Base-by-base conservation (phyloP, 2,113 vertebrate species). In the Copsychus sechellarum region DNA sequence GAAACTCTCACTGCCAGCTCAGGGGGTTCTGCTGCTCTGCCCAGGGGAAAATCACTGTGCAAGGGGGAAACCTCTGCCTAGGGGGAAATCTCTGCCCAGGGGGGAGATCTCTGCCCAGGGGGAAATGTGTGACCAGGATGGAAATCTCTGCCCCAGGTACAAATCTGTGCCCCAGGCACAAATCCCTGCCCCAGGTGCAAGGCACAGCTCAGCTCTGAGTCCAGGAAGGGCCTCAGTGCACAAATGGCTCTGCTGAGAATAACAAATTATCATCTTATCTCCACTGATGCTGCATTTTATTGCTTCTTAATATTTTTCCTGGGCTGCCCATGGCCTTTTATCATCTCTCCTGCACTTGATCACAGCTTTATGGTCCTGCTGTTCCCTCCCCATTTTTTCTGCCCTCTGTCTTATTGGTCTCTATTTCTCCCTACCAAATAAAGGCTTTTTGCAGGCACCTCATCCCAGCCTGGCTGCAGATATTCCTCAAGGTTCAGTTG, bases 401-500 rank as follows among this genome's bases (percentile, higher is more conserved):
- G 8, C 8, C 17, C 42, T 51, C 50, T 20, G 14, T 78, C 86
- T 84, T 69, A 43, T 29, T 40, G 83, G 42, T 74, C 47, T 65
- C 72, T 62, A 51, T 66, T 20, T 70, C 31, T 81, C 65, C 69
- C 38, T 74, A 62, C 34, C 47, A 66, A 80, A 87, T 48, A 64
- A 76, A 9, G 70, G 64, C 40, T 74, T 81, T 91, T 86, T 88
- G 94, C 84, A 94, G 95, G 78, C 80, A 61, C 70, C 84, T 90
- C 95, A 56, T 94, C 86, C 86, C 40, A 60, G 62, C 43, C 94
- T 29, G 66, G 83, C 95, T 79, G 48, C 45, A 24, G 88, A 45
- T 92, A 57, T 26, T 95, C 84, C 96, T 98, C 93, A 95, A 96
- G 95, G 83, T 91, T 97, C 94, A 85, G 71, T 95, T 94, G 90